Base-by-base conservation (phyloP, 1,140 invertebrate species). In the Gonioctena quinquepunctata region DNA sequence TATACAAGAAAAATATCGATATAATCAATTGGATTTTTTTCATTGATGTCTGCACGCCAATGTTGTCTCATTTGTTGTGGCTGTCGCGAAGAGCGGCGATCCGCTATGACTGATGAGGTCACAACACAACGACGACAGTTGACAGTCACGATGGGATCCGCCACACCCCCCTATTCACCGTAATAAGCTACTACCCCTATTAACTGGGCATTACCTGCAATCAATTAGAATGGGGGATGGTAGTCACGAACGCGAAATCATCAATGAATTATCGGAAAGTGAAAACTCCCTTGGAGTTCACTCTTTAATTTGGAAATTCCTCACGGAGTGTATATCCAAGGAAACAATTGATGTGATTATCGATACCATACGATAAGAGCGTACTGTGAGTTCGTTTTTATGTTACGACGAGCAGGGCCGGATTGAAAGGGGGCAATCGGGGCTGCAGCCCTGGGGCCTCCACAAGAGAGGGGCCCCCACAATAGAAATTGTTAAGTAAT, bases 81-180 rank as follows among this genome's bases (percentile, higher is more conserved):
- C 52, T 62, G 60, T 13, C 60, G 26, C 50, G 18, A 54, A 54
- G 50, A 19, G 16, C 50, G 50, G 13, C 50, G 13, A 54, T 25
- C 16, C 57, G 50, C 48, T 48, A 73, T 76, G 74, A 76, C 66
- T 68, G 66, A 68, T 68, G 74, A 76, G 74, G 74, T 75, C 68
- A 73, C 25, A 69, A 73, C 64, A 73, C 56, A 64, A 70, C 63
- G 60, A 21, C 61, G 74, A 68, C 66, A 73, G 71, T 70, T 76
- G 71, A 76, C 74, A 69, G 68, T 69, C 61, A 61, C 60, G 57
- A 62, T 52, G 66, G 56, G 59, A 68, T 50, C 21, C 22, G 60
- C 57, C 63, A 33, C 67, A 48, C 67, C 71, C 66, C 42, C 25
- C 16, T 16, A 50, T 49, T 33, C 28, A 25, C 28, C 16, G 13